A percentile compares a stretch with the other conserved stretches of the same genome.
Evolutionary conservation across 2,797 vertebrate genomes (phyloP).

Genomic region (Rachycentron canadum): DNA sequence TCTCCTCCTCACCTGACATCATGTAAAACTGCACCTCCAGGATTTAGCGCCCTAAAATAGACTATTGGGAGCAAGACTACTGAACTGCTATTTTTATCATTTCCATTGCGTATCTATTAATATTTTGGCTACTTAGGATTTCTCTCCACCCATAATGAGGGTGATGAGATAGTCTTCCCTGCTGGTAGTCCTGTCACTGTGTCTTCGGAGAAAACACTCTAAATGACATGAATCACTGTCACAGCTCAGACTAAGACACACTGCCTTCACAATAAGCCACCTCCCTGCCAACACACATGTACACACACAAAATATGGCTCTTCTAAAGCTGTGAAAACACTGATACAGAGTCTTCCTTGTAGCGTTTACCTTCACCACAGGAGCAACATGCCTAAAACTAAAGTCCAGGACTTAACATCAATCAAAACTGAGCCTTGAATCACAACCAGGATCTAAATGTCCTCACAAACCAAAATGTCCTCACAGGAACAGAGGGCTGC

Average conservation of each 20-base stretch:
- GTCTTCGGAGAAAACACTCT: not conserved
- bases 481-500: slow-evolving; percentile 10
- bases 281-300: slow-evolving; percentile 14
- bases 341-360: not conserved
- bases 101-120: slow-evolving; percentile 17
- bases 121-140: slow-evolving; percentile 27
- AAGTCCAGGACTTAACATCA: not conserved
- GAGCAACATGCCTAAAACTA: not conserved
- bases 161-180: slow-evolving; percentile 12
- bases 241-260: slow-evolving; percentile 29
- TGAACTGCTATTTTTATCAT: slow-evolving; percentile 35
- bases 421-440: not conserved
- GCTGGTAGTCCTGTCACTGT: slow-evolving; percentile 16
- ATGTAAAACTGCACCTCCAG: slow-evolving; percentile 39
- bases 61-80: slow-evolving; percentile 7
- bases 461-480: slow-evolving; percentile 17
- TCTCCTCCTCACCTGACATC: slow-evolving; percentile 27
- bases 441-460: not conserved
- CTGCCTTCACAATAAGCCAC: slow-evolving; percentile 6
- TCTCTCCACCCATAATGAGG: slow-evolving; percentile 13
- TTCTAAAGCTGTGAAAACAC: slow-evolving; percentile 7
- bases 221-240: slow-evolving; percentile 38
- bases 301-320: not conserved
- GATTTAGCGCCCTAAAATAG: slow-evolving; percentile 44
- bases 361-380: not conserved